These are phyloP conservation scores for Petrolisthes manimaculis DNA, from an alignment of 2,888 invertebrate species.

Conservation along the genomic window DNA sequence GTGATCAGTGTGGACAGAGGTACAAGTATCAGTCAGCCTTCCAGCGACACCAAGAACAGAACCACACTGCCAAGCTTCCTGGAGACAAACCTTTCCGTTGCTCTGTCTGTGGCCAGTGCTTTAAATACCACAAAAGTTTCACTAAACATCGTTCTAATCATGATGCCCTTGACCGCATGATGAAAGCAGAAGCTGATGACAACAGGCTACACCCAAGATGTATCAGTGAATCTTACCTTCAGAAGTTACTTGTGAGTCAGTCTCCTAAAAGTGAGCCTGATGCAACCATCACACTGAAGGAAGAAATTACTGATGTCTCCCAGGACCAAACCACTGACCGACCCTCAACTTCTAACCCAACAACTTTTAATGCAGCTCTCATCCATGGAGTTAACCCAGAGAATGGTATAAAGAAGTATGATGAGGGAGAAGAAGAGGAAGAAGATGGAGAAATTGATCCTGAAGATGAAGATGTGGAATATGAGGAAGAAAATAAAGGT, in stretches of 20 bases:
- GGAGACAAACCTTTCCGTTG: constrained; percentile 92
- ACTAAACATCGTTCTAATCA: constrained; percentile 91
- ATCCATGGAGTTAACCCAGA: constrained; percentile 46
- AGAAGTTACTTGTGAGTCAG: constrained; percentile 52
- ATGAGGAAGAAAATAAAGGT: constrained; percentile 64
- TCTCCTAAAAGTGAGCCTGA: constrained; percentile 59
- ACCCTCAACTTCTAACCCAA: constrained; percentile 54
- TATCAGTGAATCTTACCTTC: constrained; percentile 57
- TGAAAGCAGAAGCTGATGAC: constrained; percentile 64
- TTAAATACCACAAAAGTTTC: constrained; percentile 88
- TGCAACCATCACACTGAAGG: constrained; percentile 47
- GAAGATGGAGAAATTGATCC: constrained; percentile 51
- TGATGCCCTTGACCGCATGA: constrained; percentile 66
- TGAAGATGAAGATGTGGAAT: constrained; percentile 62
- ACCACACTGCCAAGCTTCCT: constrained; percentile 86
- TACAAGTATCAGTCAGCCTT: constrained; percentile 89
- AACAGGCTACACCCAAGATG: constrained; percentile 77
- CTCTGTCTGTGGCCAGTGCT: constrained; percentile 93
- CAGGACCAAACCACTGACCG: constrained; percentile 53
- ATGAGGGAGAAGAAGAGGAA: constrained; percentile 54
- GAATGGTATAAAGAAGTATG: constrained; percentile 51
- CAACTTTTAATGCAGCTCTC: constrained; percentile 46
- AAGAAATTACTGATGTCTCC: constrained; percentile 41
- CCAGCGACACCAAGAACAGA: constrained; percentile 87
- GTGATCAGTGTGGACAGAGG: constrained; percentile 91